Evolutionary conservation across 2,888 invertebrate genomes (phyloP).

Genomic region (Drosophila glabriapex): DNA sequence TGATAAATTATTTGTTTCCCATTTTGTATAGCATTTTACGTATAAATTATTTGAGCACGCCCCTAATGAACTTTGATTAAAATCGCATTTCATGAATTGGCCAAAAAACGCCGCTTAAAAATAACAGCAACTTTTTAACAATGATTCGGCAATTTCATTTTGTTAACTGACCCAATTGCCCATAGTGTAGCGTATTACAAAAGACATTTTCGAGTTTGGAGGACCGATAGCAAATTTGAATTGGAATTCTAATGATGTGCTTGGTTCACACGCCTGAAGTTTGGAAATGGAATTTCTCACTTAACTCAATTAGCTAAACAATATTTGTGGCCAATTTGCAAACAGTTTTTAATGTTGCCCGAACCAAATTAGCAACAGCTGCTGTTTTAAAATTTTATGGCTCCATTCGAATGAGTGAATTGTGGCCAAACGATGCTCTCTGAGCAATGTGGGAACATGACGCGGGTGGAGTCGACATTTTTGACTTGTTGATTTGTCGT

Average conservation of each 20-base stretch:
- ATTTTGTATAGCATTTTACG: constrained; percentile 71
- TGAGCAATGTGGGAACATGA: constrained; percentile 70
- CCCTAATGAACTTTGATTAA: constrained; percentile 65
- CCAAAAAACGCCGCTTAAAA: constrained; percentile 8
- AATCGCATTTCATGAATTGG: constrained; percentile 57
- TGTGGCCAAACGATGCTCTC: constrained; percentile 29
- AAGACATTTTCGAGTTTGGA: constrained; percentile 15
- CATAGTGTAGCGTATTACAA: constrained; percentile 12
- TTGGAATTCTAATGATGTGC: constrained; percentile 43
- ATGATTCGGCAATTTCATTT: constrained; percentile 69
- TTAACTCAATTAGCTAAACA: constrained; percentile 50
- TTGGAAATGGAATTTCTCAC: constrained; percentile 28
- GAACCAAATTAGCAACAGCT: constrained; percentile 69
- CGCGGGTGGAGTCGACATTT: constrained; percentile 41
- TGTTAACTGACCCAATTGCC: constrained; percentile 62
- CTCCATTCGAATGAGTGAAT: constrained; percentile 44
- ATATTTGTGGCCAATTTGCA: constrained; percentile 49
- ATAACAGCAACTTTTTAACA: constrained; percentile 31
- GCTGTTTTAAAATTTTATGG: constrained; percentile 57
- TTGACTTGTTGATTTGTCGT: constrained; percentile 20
- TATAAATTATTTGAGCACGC: constrained; percentile 67
- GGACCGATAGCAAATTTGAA: constrained; percentile 4
- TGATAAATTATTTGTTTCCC: constrained; percentile 24
- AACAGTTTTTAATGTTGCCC: constrained; percentile 61
- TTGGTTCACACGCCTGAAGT: constrained; percentile 56